Evolutionary conservation across 2,797 vertebrate genomes (phyloP).

Genomic region (Heteromormyrus szaboi): DNA sequence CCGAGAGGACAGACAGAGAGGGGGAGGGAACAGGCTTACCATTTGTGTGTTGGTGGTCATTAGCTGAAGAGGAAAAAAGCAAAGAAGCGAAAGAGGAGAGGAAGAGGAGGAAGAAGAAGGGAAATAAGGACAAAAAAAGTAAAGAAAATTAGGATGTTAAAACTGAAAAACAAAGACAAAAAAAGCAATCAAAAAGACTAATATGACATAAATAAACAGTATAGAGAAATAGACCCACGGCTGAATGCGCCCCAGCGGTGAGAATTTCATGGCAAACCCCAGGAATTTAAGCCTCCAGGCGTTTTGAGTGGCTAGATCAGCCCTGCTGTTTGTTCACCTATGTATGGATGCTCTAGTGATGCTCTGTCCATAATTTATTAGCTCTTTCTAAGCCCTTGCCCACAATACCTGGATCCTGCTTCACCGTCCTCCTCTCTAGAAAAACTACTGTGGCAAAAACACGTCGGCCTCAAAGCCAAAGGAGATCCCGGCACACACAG

Average conservation of each 20-base stretch:
- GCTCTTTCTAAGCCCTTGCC: background rate
- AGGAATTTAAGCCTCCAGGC: slow-evolving; percentile 28
- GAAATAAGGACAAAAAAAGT: slow-evolving; percentile 40
- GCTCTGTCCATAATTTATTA: background rate
- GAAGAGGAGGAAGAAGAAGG: slow-evolving; percentile 44
- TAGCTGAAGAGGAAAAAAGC: slow-evolving; percentile 90
- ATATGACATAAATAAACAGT: slow-evolving; percentile 55
- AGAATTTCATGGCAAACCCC: slow-evolving; percentile 46
- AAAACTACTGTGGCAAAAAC: background rate
- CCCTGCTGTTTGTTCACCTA: background rate
- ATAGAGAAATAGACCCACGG: slow-evolving; percentile 53
- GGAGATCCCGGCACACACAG: background rate
- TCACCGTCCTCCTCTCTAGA: background rate
- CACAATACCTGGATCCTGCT: background rate
- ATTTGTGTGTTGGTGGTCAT: slow-evolving; percentile 96
- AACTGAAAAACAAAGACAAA: slow-evolving; percentile 46
- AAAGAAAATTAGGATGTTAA: slow-evolving; percentile 35
- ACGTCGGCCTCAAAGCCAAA: background rate
- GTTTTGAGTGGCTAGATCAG: background rate
- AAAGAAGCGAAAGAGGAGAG: slow-evolving; percentile 78
- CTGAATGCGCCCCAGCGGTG: slow-evolving; percentile 45
- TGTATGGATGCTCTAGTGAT: background rate
- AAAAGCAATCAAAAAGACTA: slow-evolving; percentile 54
- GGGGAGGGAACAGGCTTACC: slow-evolving; percentile 76
- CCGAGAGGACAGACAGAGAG: slow-evolving; percentile 65